Evolutionary conservation across 2,888 invertebrate species (phyloP).

Genomic region (Eupithecia dodoneata): DNA sequence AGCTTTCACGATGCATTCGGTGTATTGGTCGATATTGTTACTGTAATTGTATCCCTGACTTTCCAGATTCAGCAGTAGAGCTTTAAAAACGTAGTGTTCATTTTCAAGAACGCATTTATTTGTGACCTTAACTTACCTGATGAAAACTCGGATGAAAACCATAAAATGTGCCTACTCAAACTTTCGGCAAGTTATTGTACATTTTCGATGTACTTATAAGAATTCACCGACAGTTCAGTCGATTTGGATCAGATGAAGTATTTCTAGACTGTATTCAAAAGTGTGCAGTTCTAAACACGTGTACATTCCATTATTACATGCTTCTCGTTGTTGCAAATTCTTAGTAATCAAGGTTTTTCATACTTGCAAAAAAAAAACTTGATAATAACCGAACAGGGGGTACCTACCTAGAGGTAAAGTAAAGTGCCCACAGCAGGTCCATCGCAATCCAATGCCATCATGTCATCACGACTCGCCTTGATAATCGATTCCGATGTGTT

Average conservation of each 20-base stretch:
- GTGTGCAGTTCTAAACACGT: not conserved
- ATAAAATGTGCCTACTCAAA: not conserved
- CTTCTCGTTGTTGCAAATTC: not conserved
- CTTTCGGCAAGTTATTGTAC: not conserved
- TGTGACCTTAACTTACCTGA: too few relatives aligned
- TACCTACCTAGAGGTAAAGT: not conserved
- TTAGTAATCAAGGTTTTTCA: not conserved
- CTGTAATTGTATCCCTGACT: not conserved
- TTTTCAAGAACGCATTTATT: too few relatives aligned
- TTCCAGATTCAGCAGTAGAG: not conserved
- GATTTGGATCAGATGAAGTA: not conserved
- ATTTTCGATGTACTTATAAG: not conserved
- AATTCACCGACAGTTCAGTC: not conserved
- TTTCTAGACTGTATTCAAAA: not conserved
- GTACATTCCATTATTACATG: not conserved
- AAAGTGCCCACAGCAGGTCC: not conserved
- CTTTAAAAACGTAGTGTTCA: not conserved
- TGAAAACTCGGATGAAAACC: too few relatives aligned
- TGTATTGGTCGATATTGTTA: not conserved
- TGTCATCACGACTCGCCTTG: constrained; percentile 60
- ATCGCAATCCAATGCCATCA: not conserved
- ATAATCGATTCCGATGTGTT: constrained; percentile 78
- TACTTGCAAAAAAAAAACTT: not conserved
- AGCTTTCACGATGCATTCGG: not conserved
- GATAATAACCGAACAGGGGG: not conserved